Base-by-base conservation (phyloP, 2,113 vertebrate genomes). In the Peromyscus maniculatus region DNA sequence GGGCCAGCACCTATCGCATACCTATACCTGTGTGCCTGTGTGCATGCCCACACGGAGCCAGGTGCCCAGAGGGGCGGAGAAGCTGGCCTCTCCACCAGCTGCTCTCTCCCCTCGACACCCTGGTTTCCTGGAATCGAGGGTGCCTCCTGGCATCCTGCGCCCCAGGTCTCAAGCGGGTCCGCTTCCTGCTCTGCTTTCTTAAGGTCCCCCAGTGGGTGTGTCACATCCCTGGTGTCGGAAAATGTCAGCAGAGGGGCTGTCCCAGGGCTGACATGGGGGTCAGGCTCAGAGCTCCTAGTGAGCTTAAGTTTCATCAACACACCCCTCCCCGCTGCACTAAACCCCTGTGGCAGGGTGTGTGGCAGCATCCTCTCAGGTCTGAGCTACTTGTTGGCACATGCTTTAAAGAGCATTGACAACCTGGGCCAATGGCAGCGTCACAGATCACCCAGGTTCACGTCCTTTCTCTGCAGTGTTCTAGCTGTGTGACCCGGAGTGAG, bases 81-180 rank as follows among this genome's bases (percentile, higher is more conserved):
- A 12, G 24, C 74, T n/a, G 52, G 52, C 0, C 0, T 39, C 79
- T 80, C 26, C 12, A 0, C 91, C 72, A 66, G 31, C 83, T 22
- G 91, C 66, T 67, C 92, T 91, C 94, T 52, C 94, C 64, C n/a
- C 74, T 59, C 93, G 21, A 66, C 66, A 52, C 91, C 93, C 97
- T 72, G 55, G 71, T 92, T 99, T 99, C 98, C 98, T 97, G 97
- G 98, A 98, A 98, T 95, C 96, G 16, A 69, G 86, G 46, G 66
- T 26, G 36, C 66, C 96, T 95, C 75, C 97, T 92, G 33, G 15
- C 77, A 93, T 52, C n/a, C 74, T 59, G 84, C 80, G 26, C 79
- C 87, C 57, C 75, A 15, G 36, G 59, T 33, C 89, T 87, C 89
- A 43, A 52, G 79, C 31, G 5, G 43, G 55, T 55, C 11, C 0